These are phyloP conservation scores for Thalassarche chlororhynchos DNA, from an alignment of 2,113 vertebrate genomes.

Conservation along the genomic window DNA sequence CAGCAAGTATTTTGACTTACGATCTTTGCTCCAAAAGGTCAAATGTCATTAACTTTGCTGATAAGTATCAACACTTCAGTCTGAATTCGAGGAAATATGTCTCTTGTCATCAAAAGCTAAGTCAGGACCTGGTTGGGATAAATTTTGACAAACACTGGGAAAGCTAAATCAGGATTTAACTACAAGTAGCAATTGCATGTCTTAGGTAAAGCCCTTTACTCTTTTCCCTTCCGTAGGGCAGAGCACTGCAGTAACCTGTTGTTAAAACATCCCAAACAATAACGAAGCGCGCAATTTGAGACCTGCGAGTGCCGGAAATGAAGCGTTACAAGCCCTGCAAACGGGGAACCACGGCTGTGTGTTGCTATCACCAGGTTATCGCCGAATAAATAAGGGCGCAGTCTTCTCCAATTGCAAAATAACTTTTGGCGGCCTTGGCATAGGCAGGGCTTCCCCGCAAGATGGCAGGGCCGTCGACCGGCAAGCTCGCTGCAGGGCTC, in stretches of 20 bases:
- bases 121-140: neutral
- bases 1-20: neutral
- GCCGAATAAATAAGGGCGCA: neutral
- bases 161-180: neutral
- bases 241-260: neutral
- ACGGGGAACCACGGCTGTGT: rapidly evolving
- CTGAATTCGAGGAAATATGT: neutral
- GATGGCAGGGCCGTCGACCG: rapidly evolving
- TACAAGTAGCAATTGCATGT: neutral
- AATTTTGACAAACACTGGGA: neutral
- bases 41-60: slow-evolving; percentile 1
- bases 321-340: neutral
- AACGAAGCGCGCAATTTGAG: rapidly evolving
- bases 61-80: neutral
- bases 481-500: neutral
- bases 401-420: neutral
- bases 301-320: neutral
- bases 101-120: neutral
- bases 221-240: neutral
- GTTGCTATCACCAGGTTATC: neutral
- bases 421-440: neutral
- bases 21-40: slow-evolving; percentile 13
- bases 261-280: neutral
- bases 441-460: neutral
- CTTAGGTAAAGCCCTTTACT: neutral